These are phyloP conservation scores for Chionis minor DNA, from an alignment of 2,113 vertebrate genomes.

Conservation along the genomic window DNA sequence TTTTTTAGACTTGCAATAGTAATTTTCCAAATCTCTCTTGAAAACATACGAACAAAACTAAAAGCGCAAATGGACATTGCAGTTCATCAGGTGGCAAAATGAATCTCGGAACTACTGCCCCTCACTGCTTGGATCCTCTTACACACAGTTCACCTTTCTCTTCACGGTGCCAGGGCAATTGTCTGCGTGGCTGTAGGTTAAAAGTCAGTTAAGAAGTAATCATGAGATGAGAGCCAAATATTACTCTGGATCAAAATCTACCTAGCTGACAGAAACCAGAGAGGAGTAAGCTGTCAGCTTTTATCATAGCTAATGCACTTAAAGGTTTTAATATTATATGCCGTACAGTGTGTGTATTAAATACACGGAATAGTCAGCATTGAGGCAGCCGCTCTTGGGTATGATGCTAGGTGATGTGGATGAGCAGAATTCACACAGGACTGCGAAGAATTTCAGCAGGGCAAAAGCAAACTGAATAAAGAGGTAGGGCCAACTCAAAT, in stretches of 20 bases:
- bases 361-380: not conserved
- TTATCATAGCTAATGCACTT: not conserved
- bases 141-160: not conserved
- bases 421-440: not conserved
- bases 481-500: not conserved
- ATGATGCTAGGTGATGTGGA: not conserved
- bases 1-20: not conserved
- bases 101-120: not conserved
- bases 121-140: not conserved
- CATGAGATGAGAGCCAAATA: not conserved
- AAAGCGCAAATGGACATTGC: not conserved
- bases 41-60: not conserved
- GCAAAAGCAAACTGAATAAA: not conserved
- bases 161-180: not conserved
- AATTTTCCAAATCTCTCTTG: not conserved
- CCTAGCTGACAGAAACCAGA: not conserved
- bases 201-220: not conserved
- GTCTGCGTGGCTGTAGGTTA: not conserved
- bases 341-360: not conserved
- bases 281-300: not conserved
- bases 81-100: not conserved
- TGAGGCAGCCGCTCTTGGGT: not conserved
- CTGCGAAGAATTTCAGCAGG: not conserved
- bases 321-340: not conserved
- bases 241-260: not conserved